phyloP scores from a whole-genome alignment of 1,140 invertebrate species.

The Oppia nitens region DNA sequence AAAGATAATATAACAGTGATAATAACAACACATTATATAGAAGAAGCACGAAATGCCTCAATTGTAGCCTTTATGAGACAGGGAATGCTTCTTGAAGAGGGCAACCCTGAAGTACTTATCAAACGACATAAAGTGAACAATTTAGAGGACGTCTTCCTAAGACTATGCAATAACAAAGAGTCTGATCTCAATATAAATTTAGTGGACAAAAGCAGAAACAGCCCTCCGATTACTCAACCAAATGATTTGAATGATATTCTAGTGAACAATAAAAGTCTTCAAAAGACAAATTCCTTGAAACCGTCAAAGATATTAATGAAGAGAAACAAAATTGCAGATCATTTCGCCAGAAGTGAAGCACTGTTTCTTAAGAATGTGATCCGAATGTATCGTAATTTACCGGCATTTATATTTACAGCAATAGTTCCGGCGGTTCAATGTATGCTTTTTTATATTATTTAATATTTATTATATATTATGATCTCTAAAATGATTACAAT shows the following conservation, averaged over 20 bases:
- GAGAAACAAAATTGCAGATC: constrained; percentile 6
- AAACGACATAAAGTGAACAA: constrained; percentile 16
- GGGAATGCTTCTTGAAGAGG: constrained; percentile 28
- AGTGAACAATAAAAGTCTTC: neutral
- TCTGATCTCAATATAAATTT: neutral
- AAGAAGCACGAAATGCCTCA: constrained; percentile 28
- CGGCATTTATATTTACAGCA: constrained; percentile 52
- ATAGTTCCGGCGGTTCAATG: constrained; percentile 76
- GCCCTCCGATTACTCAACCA: neutral
- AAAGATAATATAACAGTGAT: constrained; percentile 39
- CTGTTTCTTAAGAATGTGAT: constrained; percentile 16
- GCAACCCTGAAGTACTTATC: constrained; percentile 25
- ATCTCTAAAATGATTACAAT: neutral
- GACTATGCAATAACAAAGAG: constrained; percentile 50
- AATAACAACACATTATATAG: constrained; percentile 32
- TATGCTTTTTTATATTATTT: constrained; percentile 36
- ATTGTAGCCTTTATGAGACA: constrained; percentile 30
- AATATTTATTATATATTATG: neutral
- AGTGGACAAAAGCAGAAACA: neutral
- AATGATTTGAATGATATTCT: neutral
- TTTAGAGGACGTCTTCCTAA: constrained; percentile 70
- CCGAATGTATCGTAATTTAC: constrained; percentile 17
- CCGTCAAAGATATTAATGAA: constrained; percentile 8
- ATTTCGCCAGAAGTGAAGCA: constrained; percentile 13
- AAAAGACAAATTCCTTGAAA: no score